These are phyloP conservation scores for Hippocampus abdominalis DNA, from an alignment of 2,113 vertebrate species.

Conservation along the genomic window DNA sequence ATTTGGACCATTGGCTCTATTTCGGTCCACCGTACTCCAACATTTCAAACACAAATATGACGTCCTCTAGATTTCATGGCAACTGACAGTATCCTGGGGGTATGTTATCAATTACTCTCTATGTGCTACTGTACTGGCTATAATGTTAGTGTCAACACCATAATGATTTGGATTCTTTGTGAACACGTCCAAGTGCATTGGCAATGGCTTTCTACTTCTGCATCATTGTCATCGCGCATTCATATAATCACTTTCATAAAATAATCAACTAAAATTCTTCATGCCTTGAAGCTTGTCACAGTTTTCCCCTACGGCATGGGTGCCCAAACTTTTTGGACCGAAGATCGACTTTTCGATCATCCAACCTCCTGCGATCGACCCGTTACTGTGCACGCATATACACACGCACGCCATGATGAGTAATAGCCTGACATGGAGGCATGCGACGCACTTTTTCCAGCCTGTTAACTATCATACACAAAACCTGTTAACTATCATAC, in stretches of 20 bases:
- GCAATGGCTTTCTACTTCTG: background rate
- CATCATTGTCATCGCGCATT: background rate
- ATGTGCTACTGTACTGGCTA: constrained; percentile 1
- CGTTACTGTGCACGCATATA: too few relatives aligned
- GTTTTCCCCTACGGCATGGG: too few relatives aligned
- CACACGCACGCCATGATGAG: too few relatives aligned
- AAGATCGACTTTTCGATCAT: too few relatives aligned
- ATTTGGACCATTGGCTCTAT: background rate
- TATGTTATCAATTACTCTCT: background rate
- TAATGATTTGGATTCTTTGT: background rate
- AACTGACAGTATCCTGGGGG: background rate
- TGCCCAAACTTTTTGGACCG: too few relatives aligned
- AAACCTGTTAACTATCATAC: too few relatives aligned
- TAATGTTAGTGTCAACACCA: constrained; percentile 7
- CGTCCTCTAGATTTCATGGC: background rate
- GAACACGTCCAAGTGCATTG: background rate
- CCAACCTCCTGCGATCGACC: too few relatives aligned
- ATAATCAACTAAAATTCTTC: background rate
- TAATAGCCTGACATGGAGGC: too few relatives aligned
- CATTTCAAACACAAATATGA: constrained; percentile 8
- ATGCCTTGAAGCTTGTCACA: background rate
- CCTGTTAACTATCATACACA: too few relatives aligned
- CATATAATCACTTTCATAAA: background rate
- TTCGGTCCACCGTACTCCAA: background rate
- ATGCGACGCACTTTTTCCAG: too few relatives aligned